A percentile compares a stretch with the other conserved stretches of the same genome.
These are phyloP conservation scores for Pterocles gutturalis DNA, from an alignment of 2,113 vertebrate genomes.

Conservation along the genomic window DNA sequence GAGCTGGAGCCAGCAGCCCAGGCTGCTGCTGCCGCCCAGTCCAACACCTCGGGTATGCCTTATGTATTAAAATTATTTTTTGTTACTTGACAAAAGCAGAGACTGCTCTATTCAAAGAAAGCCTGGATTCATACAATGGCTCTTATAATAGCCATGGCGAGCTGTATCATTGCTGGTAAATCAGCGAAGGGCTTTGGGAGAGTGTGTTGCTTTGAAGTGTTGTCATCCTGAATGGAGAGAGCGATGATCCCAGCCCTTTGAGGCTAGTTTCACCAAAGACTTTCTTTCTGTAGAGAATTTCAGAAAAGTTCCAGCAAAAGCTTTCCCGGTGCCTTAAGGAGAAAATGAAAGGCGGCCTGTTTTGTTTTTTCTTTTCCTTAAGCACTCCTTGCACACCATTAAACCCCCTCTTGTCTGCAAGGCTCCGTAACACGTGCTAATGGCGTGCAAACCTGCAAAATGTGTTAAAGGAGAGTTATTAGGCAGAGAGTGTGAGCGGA, in stretches of 20 bases:
- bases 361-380: neutral
- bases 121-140: neutral
- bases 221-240: neutral
- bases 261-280: neutral
- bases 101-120: neutral
- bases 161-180: neutral
- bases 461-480: neutral
- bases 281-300: neutral
- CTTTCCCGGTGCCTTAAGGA: neutral
- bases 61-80: neutral
- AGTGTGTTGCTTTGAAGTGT: neutral
- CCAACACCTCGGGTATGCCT: fast-evolving
- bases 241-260: neutral
- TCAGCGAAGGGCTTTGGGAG: neutral
- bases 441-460: neutral
- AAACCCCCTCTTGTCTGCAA: neutral
- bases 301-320: neutral
- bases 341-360: neutral
- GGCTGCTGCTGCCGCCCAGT: neutral
- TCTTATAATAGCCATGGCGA: neutral
- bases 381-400: neutral
- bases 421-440: neutral
- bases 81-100: neutral
- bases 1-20: neutral
- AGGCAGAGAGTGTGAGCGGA: neutral